phyloP scores from a whole-genome alignment of 2,797 vertebrate species.

The Gadopsis bispinosus region DNA sequence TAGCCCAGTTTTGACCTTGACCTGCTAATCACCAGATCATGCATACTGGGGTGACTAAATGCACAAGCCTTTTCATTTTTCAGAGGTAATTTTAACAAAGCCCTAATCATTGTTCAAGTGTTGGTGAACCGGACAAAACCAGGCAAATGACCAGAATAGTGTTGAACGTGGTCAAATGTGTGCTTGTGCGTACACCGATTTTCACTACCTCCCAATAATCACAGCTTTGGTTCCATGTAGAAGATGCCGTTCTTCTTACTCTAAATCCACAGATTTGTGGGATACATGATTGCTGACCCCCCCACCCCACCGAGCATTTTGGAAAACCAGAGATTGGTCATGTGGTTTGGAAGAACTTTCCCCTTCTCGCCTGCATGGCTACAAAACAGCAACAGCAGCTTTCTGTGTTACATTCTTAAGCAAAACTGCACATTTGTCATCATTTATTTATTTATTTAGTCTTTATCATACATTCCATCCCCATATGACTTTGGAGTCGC shows the following conservation, averaged over 20 bases:
- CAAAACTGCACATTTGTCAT: slow-evolving; percentile 23
- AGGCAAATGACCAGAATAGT: background rate
- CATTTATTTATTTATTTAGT: background rate
- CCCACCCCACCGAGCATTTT: slow-evolving; percentile 2
- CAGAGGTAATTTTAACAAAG: background rate
- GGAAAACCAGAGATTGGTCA: slow-evolving; percentile 19
- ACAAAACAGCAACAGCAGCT: background rate
- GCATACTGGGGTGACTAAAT: background rate
- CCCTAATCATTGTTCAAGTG: slow-evolving; percentile 10
- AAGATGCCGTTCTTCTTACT: background rate
- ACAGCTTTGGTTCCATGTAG: background rate
- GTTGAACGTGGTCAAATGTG: background rate
- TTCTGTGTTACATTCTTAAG: background rate
- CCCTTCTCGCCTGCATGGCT: slow-evolving; percentile 4
- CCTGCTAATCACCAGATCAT: background rate
- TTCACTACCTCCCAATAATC: background rate
- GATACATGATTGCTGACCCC: background rate
- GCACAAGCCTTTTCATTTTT: background rate
- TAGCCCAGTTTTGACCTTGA: background rate
- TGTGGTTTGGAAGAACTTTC: slow-evolving; percentile 42
- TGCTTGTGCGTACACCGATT: background rate
- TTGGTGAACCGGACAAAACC: background rate
- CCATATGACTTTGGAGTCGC: slow-evolving; percentile 13
- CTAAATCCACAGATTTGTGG: slow-evolving; percentile 17
- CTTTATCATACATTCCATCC: background rate